Percentiles rank a stretch among this genome's conserved stretches.
phyloP scores from a whole-genome alignment of 2,797 vertebrate genomes.

The Eidolon dupreanum region DNA sequence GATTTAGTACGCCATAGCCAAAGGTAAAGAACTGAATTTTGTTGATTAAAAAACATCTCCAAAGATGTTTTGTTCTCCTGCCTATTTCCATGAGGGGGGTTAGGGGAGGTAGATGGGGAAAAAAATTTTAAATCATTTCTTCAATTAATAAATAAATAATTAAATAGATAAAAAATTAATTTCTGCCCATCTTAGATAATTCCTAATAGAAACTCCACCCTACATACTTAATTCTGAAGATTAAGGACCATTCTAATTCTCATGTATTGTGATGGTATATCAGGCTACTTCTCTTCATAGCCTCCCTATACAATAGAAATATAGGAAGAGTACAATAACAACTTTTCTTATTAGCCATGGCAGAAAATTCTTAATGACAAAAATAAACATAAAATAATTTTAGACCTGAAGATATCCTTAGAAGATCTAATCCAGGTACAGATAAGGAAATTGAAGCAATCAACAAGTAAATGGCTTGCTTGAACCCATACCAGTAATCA shows the following conservation, averaged over 20 bases:
- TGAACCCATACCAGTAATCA: not conserved
- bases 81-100: not conserved
- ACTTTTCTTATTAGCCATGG: not conserved
- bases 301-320: not conserved
- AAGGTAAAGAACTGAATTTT: conserved; percentile 31
- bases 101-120: accelerated
- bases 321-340: not conserved
- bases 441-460: not conserved
- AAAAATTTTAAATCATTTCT: too few species aligned
- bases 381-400: conserved; percentile 13
- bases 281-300: not conserved
- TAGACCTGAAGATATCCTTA: not conserved
- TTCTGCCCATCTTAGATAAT: not conserved
- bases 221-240: conserved; percentile 27
- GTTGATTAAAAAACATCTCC: not conserved
- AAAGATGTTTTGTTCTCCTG: not conserved
- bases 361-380: conserved; percentile 37
- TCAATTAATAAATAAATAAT: too few species aligned
- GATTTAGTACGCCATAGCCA: not conserved
- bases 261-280: not conserved
- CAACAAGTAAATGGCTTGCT: conserved; percentile 28
- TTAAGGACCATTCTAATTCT: conserved; percentile 8
- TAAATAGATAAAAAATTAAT: not conserved
- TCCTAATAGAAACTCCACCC: not conserved
- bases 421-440: not conserved